Evolutionary conservation across 2,113 vertebrate species (phyloP).

Genomic region (Ophiodon elongatus): DNA sequence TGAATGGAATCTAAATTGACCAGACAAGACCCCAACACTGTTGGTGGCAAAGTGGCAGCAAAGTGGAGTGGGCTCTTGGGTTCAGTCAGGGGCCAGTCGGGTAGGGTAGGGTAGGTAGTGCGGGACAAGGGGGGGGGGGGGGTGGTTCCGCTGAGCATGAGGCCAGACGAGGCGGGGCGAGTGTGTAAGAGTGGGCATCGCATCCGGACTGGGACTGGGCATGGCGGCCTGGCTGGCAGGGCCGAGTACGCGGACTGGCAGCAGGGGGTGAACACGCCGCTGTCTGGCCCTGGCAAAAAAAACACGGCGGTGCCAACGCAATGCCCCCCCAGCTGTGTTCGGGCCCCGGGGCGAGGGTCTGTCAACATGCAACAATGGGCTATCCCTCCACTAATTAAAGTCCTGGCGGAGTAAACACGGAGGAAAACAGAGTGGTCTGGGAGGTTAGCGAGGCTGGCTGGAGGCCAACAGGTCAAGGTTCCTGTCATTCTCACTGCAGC

Average conservation of each 20-base stretch:
- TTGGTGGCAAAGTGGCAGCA: slow-evolving; percentile 70
- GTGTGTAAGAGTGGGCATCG: slow-evolving; percentile 56
- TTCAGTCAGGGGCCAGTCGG: slow-evolving; percentile 72
- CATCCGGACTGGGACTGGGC: slow-evolving; percentile 43
- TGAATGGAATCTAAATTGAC: slow-evolving; percentile 72
- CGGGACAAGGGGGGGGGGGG: slow-evolving; percentile 17
- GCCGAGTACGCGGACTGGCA: slow-evolving; percentile 51
- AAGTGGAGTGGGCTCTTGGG: slow-evolving; percentile 68
- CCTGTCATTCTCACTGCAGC: slow-evolving; percentile 16
- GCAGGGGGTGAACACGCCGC: slow-evolving; percentile 55
- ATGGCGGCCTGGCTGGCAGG: slow-evolving; percentile 41
- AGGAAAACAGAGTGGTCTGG: slow-evolving; percentile 34
- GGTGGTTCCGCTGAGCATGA: slow-evolving; percentile 27
- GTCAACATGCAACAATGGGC: slow-evolving; percentile 73
- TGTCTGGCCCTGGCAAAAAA: slow-evolving; percentile 58
- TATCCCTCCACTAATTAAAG: slow-evolving; percentile 77
- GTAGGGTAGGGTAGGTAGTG: slow-evolving; percentile 32
- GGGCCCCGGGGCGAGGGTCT: slow-evolving; percentile 45
- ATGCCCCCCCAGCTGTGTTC: slow-evolving; percentile 76
- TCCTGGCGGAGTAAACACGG: slow-evolving; percentile 62
- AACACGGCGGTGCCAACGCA: slow-evolving; percentile 53
- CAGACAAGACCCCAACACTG: slow-evolving; percentile 65
- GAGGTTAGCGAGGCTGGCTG: slow-evolving; percentile 54
- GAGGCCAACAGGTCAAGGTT: slow-evolving; percentile 59
- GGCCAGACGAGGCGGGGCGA: slow-evolving; percentile 59